A percentile compares a stretch with the other conserved stretches of the same genome.
These are phyloP conservation scores for Phocides pigmalion DNA, from an alignment of 1,140 invertebrate genomes.

Conservation along the genomic window DNA sequence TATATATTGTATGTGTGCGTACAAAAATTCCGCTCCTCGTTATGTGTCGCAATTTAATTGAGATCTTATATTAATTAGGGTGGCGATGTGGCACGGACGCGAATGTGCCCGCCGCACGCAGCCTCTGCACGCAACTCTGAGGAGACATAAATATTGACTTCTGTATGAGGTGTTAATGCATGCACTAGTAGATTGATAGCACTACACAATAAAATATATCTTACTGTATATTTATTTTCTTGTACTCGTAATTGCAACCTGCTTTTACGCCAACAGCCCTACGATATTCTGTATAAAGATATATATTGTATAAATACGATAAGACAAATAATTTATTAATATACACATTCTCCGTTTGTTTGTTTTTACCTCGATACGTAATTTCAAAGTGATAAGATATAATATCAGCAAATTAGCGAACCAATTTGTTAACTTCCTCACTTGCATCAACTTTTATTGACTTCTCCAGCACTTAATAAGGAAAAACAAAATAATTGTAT, in stretches of 20 bases:
- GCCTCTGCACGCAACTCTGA: slow-evolving; percentile 66
- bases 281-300: not conserved
- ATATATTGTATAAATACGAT: too few species aligned
- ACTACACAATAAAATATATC: slow-evolving; percentile 23
- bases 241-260: not conserved
- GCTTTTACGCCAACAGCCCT: not conserved
- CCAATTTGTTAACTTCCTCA: too few species aligned
- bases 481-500: too few species aligned
- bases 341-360: too few species aligned
- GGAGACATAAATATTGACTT: slow-evolving; percentile 57
- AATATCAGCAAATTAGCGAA: too few species aligned
- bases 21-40: slow-evolving; percentile 58
- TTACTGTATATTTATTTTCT: slow-evolving; percentile 18
- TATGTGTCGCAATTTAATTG: slow-evolving; percentile 82
- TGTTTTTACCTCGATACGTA: too few species aligned
- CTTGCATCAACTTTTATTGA: too few species aligned
- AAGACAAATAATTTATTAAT: too few species aligned
- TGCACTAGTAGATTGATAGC: slow-evolving; percentile 33
- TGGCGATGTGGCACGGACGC: slow-evolving; percentile 65
- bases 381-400: too few species aligned
- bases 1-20: slow-evolving; percentile 33
- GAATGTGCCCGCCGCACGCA: slow-evolving; percentile 78
- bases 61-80: slow-evolving; percentile 81
- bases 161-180: slow-evolving; percentile 44
- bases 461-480: too few species aligned